Evolutionary conservation across 2,113 vertebrate genomes (phyloP), one percentile per base, ranked within the genome.

Genomic region (Callipepla californica): DNA sequence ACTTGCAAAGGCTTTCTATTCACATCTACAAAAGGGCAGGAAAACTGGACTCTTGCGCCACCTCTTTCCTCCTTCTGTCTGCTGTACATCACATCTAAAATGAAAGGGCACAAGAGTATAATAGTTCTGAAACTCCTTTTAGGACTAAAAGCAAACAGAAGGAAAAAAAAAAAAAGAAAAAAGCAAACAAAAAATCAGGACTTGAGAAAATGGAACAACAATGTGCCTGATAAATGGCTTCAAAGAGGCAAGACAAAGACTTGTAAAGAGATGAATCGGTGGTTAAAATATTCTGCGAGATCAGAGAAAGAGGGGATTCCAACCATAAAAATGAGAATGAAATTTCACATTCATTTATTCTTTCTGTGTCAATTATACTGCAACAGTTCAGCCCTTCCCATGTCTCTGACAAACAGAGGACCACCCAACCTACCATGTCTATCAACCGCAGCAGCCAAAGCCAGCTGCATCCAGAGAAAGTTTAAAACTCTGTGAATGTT

Each of bases 401-500:
- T 23, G n/a, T 20, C 7, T 63, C 48, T 44, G 20, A 23, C 13
- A 63, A 19, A 6, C 50, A 25, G 36, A 23, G 47, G 55, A 62
- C 44, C 65, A 79, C 61, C 42, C n/a, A 75, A 47, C 14, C 38
- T 47, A 44, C 55, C 1, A 0, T 42, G 15, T 63, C 81, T 45
- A 30, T 83, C 79, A 89, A 67, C 51, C 84, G 7, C 86, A 93
- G 77, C 68, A 90, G 57, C 36, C 45, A 38, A 77, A 91, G 68
- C 0, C 80, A 87, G 26, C 67, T 87, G 75, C 74, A 92, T 79
- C 47, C 55, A 67, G 30, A 74, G 65, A 78, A 94, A 91, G 85
- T 96, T 91, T 94, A 75, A 85, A 95, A 91, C 82, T 83, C 87
- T 59, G 42, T 69, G 63, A 80, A 67, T 94, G 28, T 65, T 91